Evolutionary conservation across 2,888 invertebrate genomes (phyloP).

Genomic region (Ethmia dodecea): DNA sequence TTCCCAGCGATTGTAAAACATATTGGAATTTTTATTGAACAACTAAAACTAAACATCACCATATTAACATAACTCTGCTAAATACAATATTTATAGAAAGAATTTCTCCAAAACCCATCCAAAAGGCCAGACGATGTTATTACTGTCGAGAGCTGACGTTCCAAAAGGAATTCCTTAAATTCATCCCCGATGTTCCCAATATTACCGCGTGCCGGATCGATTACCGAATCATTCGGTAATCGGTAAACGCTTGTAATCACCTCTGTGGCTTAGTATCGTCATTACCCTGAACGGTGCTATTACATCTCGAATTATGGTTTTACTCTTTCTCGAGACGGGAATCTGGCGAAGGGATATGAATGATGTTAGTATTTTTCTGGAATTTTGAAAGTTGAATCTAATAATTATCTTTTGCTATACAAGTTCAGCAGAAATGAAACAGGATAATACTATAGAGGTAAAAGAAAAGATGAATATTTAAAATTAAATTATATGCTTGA

Average conservation of each 20-base stretch:
- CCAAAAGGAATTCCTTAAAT: constrained; percentile 40
- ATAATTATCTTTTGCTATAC: too few species aligned
- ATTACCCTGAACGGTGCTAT: constrained; percentile 57
- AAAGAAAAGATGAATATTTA: too few species aligned
- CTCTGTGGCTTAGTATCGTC: constrained; percentile 54
- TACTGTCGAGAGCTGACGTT: constrained; percentile 31
- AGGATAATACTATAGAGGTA: too few species aligned
- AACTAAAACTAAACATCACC: constrained; percentile 8
- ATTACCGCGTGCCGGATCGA: constrained; percentile 43
- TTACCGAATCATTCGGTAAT: constrained; percentile 71
- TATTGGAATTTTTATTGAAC: constrained; percentile 35
- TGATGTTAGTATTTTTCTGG: too few species aligned
- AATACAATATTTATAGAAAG: constrained; percentile 46
- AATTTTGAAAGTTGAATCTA: too few species aligned
- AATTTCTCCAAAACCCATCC: constrained; percentile 24
- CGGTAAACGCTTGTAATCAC: constrained; percentile 72
- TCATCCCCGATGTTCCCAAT: constrained; percentile 44
- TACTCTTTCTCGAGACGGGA: constrained; percentile 17
- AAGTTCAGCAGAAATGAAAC: too few species aligned
- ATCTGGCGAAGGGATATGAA: constrained; percentile 21
- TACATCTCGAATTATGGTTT: constrained; percentile 29
- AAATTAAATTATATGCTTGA: too few species aligned
- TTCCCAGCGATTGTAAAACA: too few species aligned
- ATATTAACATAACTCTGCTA: constrained; percentile 39
- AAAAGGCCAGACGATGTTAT: constrained; percentile 26